These are phyloP conservation scores for Hippocampus guttulatus DNA, from an alignment of 2,113 vertebrate species.

Conservation along the genomic window DNA sequence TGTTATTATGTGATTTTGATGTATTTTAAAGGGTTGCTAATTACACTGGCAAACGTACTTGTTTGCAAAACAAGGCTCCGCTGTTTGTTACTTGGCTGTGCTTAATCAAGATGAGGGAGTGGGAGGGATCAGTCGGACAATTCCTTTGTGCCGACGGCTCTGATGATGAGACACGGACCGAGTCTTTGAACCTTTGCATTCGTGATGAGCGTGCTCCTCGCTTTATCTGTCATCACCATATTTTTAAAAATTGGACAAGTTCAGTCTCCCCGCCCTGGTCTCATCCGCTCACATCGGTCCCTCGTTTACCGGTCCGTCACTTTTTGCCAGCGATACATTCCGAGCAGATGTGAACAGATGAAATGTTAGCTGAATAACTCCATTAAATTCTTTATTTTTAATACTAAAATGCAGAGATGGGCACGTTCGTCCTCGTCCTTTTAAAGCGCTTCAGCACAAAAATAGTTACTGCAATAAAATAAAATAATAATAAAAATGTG, in stretches of 20 bases:
- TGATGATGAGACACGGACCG: conserved; percentile 63
- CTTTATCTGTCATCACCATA: conserved; percentile 58
- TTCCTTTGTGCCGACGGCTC: conserved; percentile 59
- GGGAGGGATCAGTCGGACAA: conserved; percentile 52
- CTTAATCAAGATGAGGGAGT: not conserved
- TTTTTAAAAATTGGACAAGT: conserved; percentile 52
- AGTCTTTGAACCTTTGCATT: conserved; percentile 70
- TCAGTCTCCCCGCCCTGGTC: conserved; percentile 27
- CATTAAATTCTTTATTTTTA: no score
- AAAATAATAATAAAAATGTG: no score
- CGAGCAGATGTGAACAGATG: no score
- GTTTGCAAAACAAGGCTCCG: not conserved
- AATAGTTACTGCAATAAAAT: no score
- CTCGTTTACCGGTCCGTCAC: not conserved
- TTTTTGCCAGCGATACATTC: no score
- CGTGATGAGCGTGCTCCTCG: conserved; percentile 59
- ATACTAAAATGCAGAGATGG: no score
- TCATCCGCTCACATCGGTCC: conserved; percentile 44
- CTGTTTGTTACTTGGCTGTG: not conserved
- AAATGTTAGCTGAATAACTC: no score
- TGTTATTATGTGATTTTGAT: not conserved
- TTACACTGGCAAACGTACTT: not conserved
- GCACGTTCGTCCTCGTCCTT: no score
- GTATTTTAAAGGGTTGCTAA: not conserved
- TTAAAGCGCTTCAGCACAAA: no score